Evolutionary conservation across 1,140 invertebrate species (phyloP).

Genomic region (Phocides pigmalion): DNA sequence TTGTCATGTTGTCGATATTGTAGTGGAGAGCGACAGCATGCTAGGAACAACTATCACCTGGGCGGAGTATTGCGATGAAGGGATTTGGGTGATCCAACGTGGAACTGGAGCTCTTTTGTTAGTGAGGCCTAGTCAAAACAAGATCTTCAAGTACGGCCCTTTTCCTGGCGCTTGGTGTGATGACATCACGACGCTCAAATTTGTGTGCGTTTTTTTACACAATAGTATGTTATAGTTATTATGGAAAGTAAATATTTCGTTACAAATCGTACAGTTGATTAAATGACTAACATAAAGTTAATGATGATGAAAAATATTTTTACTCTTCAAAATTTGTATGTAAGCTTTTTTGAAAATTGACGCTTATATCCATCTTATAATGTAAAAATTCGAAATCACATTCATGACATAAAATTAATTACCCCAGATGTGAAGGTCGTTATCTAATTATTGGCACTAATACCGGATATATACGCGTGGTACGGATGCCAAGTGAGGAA

Average conservation of each 20-base stretch:
- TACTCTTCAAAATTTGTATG: too few species aligned
- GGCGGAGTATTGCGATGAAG: slow-evolving; percentile 68
- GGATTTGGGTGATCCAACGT: slow-evolving; percentile 69
- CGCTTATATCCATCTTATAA: too few species aligned
- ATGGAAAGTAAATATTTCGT: too few species aligned
- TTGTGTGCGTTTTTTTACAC: slow-evolving; percentile 57
- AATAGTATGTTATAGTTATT: neutral
- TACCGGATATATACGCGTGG: slow-evolving; percentile 87
- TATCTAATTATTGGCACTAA: slow-evolving; percentile 87
- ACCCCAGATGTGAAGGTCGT: slow-evolving; percentile 62
- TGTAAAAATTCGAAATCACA: too few species aligned
- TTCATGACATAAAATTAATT: neutral
- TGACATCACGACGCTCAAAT: slow-evolving; percentile 62
- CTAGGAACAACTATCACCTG: slow-evolving; percentile 68
- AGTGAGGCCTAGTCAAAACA: slow-evolving; percentile 58
- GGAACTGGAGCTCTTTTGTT: slow-evolving; percentile 69
- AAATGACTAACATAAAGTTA: too few species aligned
- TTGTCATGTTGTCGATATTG: neutral
- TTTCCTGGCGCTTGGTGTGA: slow-evolving; percentile 72
- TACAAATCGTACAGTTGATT: too few species aligned
- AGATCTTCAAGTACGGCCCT: slow-evolving; percentile 70
- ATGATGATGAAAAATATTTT: too few species aligned
- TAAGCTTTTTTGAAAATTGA: too few species aligned
- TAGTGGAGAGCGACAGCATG: slow-evolving; percentile 68
- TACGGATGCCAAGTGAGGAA: slow-evolving; percentile 75